Evolutionary conservation across 2,888 invertebrate species (phyloP).

Genomic region (Agrochola circellaris): DNA sequence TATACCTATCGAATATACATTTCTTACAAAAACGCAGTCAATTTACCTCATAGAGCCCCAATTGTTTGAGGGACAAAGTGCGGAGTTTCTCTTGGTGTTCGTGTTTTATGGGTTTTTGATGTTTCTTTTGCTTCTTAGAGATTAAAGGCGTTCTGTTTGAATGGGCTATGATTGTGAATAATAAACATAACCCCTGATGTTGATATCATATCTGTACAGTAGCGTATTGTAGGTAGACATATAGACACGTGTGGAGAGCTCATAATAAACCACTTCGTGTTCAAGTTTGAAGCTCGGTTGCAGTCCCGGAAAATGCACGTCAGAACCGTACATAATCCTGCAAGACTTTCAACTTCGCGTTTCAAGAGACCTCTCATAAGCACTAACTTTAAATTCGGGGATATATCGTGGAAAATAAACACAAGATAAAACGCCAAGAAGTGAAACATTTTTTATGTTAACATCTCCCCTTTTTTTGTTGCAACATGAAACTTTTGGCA

Average conservation of each 20-base stretch:
- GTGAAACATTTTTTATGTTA: constrained; percentile 6
- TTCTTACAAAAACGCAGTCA: constrained; percentile 58
- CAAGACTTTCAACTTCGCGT: background rate
- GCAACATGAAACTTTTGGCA: constrained; percentile 8
- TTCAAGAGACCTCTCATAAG: background rate
- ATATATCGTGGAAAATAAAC: background rate
- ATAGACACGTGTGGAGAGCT: background rate
- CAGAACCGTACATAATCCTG: background rate
- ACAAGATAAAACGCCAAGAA: background rate
- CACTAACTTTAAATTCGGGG: background rate
- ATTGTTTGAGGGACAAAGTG: constrained; percentile 45
- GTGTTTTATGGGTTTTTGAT: constrained; percentile 31
- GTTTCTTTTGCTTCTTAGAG: constrained; percentile 9
- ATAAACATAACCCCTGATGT: background rate
- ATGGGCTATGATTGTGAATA: background rate
- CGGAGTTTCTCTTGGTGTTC: constrained; percentile 33
- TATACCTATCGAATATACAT: constrained; percentile 53
- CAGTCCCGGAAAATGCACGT: constrained; percentile 1
- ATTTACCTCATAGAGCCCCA: constrained; percentile 47
- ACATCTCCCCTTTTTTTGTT: background rate
- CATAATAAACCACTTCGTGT: no score
- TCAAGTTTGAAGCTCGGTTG: background rate
- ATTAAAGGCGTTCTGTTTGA: constrained; percentile 19
- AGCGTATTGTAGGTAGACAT: background rate
- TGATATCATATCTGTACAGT: background rate